Evolutionary conservation across 2,888 invertebrate species (phyloP).

Genomic region (Copidosoma aretas): DNA sequence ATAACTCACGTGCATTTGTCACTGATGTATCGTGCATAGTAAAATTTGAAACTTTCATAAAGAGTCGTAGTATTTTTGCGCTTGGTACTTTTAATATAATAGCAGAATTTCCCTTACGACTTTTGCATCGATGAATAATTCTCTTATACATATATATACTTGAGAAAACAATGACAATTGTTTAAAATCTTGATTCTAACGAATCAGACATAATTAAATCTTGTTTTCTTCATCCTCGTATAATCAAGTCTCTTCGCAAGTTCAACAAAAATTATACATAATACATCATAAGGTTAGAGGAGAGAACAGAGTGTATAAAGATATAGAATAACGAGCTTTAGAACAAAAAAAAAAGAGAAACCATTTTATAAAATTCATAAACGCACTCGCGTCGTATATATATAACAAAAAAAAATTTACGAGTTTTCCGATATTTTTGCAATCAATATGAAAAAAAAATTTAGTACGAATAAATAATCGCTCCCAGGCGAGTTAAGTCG

Average conservation of each 20-base stretch:
- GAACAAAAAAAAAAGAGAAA: conserved; percentile 35
- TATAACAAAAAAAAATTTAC: conserved; percentile 2
- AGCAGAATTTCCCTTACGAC: conserved; percentile 28
- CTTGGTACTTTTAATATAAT: conserved; percentile 28
- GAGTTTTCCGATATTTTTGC: conserved; percentile 39
- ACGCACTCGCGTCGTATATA: conserved; percentile 22
- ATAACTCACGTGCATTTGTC: conserved; percentile 26
- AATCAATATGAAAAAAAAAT: conserved; percentile 31
- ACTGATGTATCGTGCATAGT: neutral
- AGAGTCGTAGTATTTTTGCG: conserved; percentile 28
- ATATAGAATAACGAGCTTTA: conserved; percentile 36
- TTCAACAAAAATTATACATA: conserved; percentile 15
- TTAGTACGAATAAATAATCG: conserved; percentile 11
- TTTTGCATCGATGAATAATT: conserved; percentile 28
- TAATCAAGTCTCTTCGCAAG: conserved; percentile 36
- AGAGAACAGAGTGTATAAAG: conserved; percentile 19
- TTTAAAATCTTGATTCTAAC: conserved; percentile 27
- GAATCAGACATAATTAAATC: conserved; percentile 39
- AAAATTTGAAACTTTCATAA: conserved; percentile 19
- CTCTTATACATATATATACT: neutral
- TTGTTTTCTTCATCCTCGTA: conserved; percentile 36
- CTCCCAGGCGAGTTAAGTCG: conserved; percentile 3
- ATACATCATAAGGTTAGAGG: conserved; percentile 19
- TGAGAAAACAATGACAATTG: neutral
- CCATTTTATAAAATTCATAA: conserved; percentile 23